These are phyloP conservation scores for Cygnus atratus DNA, from an alignment of 2,113 vertebrate species.

Conservation along the genomic window DNA sequence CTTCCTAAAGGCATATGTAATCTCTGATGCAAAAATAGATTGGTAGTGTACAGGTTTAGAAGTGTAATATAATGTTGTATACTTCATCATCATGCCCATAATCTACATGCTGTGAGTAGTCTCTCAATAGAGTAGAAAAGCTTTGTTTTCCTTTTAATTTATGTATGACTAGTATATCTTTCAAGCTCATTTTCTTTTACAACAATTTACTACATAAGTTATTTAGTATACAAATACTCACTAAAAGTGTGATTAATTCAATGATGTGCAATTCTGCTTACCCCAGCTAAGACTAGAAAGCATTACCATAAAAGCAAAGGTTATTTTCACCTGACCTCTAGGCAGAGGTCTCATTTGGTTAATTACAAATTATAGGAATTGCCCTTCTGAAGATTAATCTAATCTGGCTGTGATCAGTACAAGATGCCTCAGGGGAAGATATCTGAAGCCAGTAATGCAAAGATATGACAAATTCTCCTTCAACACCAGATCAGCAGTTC, in stretches of 20 bases:
- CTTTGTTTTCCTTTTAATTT: too few relatives aligned
- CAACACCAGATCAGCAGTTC: too few relatives aligned
- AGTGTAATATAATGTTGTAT: background rate
- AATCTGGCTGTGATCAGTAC: background rate
- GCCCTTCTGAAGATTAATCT: conserved; percentile 26
- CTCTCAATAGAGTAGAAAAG: too few relatives aligned
- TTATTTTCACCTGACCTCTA: background rate
- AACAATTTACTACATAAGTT: too few relatives aligned
- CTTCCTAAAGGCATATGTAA: background rate
- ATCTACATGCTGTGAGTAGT: too few relatives aligned
- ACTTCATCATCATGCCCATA: too few relatives aligned
- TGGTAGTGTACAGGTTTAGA: background rate
- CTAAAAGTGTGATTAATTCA: too few relatives aligned
- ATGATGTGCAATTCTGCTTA: background rate
- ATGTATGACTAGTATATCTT: too few relatives aligned
- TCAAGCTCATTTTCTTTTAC: too few relatives aligned
- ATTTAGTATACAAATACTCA: too few relatives aligned
- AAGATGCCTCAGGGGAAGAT: background rate
- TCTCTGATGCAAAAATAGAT: background rate
- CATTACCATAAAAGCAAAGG: background rate
- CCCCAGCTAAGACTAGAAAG: background rate
- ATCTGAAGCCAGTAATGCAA: too few relatives aligned
- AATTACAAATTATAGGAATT: background rate
- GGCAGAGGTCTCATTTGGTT: background rate
- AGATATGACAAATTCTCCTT: too few relatives aligned